Evolutionary conservation across 2,888 invertebrate genomes (phyloP), one percentile per base, ranked within the genome.

Genomic region (Gari tellinella): DNA sequence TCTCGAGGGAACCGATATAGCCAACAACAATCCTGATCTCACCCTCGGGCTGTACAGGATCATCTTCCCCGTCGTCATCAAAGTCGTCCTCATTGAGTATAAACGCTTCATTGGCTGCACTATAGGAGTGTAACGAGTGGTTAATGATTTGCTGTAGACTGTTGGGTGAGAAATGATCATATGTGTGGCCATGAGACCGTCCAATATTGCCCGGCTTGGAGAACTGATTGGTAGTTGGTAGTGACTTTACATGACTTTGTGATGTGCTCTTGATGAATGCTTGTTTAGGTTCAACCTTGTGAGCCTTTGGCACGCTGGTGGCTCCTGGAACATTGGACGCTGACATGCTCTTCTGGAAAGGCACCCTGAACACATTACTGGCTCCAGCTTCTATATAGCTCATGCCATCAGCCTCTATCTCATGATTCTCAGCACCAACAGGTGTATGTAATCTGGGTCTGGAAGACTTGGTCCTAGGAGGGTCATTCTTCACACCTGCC

Each of bases 1-100:
- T 97, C 92, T 98, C 98, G 77, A 99, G 97, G 1, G 98, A 98
- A 23, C 98, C 98, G 53, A 99, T 93, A 92, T 99, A 99, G 0
- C 98, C 98, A 0, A 99, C 89, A 23, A 91, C 95, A 48, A 88
- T 89, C 45, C 82, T 74, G 21, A 85, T 80, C 38, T 85, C 79
- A 21, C 56, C 63, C 38, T 79, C 79, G 26, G 70, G 67, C 26
- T 62, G 48, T 25, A 67, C 51, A 38, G 74, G 60, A 10, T 77
- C 76, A 62, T 80, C 77, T 45, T 81, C 83, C 23, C 80, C 81
- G 3, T 75, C 81, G 37, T 77, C 80, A 37, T 79, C 81, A 57
- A 63, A 70, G 31, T 80, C 80, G 25, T 78, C 80, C 23, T 81
- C 81, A 66, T 80, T 75, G 3, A 78, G 69, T n/a, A 84, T 81